Conservation (phyloP, 2,797 vertebrate species). For the Peromyscus nudipes region DNA sequence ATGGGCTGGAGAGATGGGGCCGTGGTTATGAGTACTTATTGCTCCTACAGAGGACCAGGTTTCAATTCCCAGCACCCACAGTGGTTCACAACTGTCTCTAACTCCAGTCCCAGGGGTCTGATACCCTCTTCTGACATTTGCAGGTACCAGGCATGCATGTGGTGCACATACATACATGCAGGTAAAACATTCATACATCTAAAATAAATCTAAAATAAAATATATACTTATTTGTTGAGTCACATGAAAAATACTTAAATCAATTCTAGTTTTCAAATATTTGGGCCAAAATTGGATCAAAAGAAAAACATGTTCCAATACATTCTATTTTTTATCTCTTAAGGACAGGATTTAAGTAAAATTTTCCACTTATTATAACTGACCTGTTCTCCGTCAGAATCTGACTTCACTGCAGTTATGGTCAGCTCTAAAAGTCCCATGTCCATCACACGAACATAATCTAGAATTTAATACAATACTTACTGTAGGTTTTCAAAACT, state of each 20-base stretch:
- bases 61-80: not conserved
- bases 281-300: slow-evolving; percentile 50
- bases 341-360: slow-evolving; percentile 29
- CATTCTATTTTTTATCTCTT: slow-evolving; percentile 24
- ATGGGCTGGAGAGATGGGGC: not conserved
- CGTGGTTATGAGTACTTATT: not conserved
- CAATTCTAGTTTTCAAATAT: slow-evolving; percentile 51
- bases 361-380: slow-evolving; percentile 79
- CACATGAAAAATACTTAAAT: not conserved
- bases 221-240: not conserved
- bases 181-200: not conserved
- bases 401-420: slow-evolving; percentile 95
- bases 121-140: not conserved
- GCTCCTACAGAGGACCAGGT: not conserved
- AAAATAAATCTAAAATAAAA: slow-evolving; percentile 17
- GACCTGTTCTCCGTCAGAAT: slow-evolving; percentile 93
- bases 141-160: not conserved
- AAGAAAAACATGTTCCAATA: slow-evolving; percentile 4
- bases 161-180: not conserved
- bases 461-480: slow-evolving; percentile 86
- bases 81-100: not conserved
- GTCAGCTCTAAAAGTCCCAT: slow-evolving; percentile 98
- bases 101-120: not conserved
- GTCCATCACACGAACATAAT: slow-evolving; percentile 98
- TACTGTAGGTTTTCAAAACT: slow-evolving; percentile 61